Percentiles rank a stretch among this genome's conserved stretches.
Conservation (phyloP, 2,113 vertebrate genomes). For the Phaetusa simplex region DNA sequence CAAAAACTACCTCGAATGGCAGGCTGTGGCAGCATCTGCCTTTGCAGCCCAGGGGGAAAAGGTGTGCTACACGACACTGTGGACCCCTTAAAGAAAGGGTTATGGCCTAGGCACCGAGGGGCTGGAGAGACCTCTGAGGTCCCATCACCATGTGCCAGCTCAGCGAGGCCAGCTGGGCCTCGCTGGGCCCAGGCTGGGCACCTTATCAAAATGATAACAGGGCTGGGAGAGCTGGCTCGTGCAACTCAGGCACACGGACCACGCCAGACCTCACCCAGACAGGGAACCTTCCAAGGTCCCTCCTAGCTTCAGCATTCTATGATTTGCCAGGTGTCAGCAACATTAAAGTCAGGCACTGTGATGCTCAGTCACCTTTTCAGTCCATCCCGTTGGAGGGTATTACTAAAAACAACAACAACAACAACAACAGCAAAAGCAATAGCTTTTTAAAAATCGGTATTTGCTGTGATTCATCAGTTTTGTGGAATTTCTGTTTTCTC, state of each 20-base stretch:
- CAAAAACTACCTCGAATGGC: not conserved
- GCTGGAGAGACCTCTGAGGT: not conserved
- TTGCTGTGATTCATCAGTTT: not conserved
- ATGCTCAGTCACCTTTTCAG: not conserved
- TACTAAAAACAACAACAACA: not conserved
- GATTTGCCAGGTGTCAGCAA: not conserved
- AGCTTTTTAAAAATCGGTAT: not conserved
- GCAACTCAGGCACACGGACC: fast-evolving
- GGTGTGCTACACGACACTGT: fast-evolving
- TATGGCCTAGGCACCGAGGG: not conserved
- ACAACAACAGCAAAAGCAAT: not conserved
- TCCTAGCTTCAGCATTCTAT: not conserved
- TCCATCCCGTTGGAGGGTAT: not conserved
- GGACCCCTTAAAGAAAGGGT: not conserved
- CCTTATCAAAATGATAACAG: not conserved
- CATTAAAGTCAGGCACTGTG: not conserved
- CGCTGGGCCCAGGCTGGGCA: not conserved
- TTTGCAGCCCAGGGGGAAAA: not conserved
- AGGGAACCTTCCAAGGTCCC: not conserved
- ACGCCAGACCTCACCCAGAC: not conserved
- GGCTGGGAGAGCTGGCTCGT: not conserved
- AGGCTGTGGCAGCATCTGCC: not conserved
- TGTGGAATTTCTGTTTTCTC: not conserved
- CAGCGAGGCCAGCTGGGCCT: not conserved
- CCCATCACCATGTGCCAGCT: not conserved